A percentile compares a stretch with the other conserved stretches of the same genome.
Evolutionary conservation across 2,113 vertebrate genomes (phyloP).

Genomic region (Dasyornis broadbenti): DNA sequence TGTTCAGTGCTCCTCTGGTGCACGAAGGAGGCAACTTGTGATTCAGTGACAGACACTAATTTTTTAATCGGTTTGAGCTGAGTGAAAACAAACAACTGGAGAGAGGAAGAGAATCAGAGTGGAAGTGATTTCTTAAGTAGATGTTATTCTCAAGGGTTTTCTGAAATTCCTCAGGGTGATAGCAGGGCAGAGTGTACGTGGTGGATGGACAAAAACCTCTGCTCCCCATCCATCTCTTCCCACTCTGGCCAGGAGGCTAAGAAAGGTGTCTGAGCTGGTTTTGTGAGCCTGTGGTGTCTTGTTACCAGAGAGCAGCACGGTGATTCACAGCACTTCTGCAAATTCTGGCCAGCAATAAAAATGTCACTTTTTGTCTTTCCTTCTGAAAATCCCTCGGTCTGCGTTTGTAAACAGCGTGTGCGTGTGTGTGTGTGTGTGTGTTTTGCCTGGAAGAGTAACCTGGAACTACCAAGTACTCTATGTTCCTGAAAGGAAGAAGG

Average conservation of each 20-base stretch:
- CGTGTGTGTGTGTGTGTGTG: too few relatives aligned
- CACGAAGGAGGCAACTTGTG: neutral
- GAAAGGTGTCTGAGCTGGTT: neutral
- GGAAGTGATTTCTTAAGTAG: neutral
- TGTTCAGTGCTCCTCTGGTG: neutral
- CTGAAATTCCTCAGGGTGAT: neutral
- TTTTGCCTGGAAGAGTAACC: neutral
- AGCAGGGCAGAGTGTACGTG: fast-evolving
- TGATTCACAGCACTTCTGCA: neutral
- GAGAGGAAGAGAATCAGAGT: neutral
- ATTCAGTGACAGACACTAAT: neutral
- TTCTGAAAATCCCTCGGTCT: neutral
- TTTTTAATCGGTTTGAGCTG: neutral
- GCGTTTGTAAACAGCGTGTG: neutral
- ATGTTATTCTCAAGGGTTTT: neutral
- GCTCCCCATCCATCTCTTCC: neutral
- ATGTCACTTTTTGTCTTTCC: neutral
- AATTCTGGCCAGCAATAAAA: neutral
- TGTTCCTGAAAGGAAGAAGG: neutral
- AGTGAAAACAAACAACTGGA: neutral
- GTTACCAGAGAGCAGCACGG: neutral
- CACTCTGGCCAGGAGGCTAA: neutral
- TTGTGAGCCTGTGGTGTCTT: neutral
- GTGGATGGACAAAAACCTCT: neutral
- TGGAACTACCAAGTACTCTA: neutral